Base-by-base conservation (phyloP, 2,888 invertebrate species). In the Diogma glabrata region DNA sequence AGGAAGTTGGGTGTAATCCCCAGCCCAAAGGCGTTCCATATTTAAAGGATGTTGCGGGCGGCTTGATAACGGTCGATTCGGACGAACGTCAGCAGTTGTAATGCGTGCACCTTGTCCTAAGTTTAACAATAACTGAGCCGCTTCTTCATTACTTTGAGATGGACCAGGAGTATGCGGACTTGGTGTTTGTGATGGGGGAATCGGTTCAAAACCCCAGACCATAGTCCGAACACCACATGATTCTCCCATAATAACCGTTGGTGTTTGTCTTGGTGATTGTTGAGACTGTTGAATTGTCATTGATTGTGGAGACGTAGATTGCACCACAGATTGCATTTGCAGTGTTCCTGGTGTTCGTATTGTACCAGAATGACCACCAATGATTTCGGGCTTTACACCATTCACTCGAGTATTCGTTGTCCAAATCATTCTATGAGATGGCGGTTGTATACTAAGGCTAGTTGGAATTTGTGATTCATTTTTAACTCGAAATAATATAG, bases 221-320 rank as follows among this genome's bases (percentile, higher is more conserved):
- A 79, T 79, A 20, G 79, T 79, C 46, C 82, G 74, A 0, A 92
- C 91, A 38, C 91, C 88, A 51, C 91, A 92, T 33, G 89, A 88
- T 69, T 92, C 91, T 47, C 91, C 91, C 90, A 92, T 90, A 58
- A 92, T 88, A 56, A 91, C 91, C 47, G 89, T 87, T 24, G 92
- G 91, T 49, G 91, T 84, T 61, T 67, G 83, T 63, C 72, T 78
- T 5, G 69, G 67, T 54, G 69, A 67, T 23, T 67, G 67, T 59
- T 67, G 70, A 20, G 67, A 68, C 56, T 70, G 64, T 47, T 53
- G 57, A 1, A 20, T 26, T 16, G 23, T 33, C 7, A 20, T 57
- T 61, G 72, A 66, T 57, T 66, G 67, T 16, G 69, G 67, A 43
- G 52, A 19, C 40, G 67, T 68, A 17, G 69, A 57, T 55, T 70